Percentiles rank a stretch among this genome's conserved stretches.
These are phyloP conservation scores for Bovichtus variegatus DNA, from an alignment of 2,797 vertebrate genomes.

Conservation along the genomic window DNA sequence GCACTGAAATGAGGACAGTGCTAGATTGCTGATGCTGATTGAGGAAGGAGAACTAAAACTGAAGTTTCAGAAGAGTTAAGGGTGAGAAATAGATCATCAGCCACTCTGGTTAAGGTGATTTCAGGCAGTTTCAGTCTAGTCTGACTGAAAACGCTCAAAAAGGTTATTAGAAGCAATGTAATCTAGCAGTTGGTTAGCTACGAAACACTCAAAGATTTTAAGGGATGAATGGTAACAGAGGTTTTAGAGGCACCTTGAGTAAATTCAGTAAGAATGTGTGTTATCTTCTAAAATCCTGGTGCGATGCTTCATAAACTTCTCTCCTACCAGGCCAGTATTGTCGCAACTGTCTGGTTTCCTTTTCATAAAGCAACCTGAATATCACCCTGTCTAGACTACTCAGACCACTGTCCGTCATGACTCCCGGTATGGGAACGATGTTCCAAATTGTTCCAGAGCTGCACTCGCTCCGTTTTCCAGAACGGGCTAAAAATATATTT, in stretches of 20 bases:
- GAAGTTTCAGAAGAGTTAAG: background rate
- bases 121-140: background rate
- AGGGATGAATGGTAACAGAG: background rate
- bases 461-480: slow-evolving; percentile 8
- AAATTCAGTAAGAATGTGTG: background rate
- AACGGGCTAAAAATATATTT: slow-evolving; percentile 8
- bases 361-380: background rate
- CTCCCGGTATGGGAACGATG: background rate
- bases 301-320: background rate
- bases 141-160: background rate
- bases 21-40: background rate
- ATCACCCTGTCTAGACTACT: background rate
- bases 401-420: background rate
- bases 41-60: background rate
- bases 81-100: background rate
- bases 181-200: background rate
- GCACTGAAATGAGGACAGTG: background rate
- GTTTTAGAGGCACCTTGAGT: background rate
- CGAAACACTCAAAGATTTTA: background rate
- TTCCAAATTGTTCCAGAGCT: background rate
- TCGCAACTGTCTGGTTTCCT: background rate
- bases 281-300: background rate
- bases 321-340: background rate
- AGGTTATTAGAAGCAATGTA: background rate
- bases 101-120: background rate